These are phyloP conservation scores for Lucinisca nassula DNA, from an alignment of 2,888 invertebrate species.

Conservation along the genomic window DNA sequence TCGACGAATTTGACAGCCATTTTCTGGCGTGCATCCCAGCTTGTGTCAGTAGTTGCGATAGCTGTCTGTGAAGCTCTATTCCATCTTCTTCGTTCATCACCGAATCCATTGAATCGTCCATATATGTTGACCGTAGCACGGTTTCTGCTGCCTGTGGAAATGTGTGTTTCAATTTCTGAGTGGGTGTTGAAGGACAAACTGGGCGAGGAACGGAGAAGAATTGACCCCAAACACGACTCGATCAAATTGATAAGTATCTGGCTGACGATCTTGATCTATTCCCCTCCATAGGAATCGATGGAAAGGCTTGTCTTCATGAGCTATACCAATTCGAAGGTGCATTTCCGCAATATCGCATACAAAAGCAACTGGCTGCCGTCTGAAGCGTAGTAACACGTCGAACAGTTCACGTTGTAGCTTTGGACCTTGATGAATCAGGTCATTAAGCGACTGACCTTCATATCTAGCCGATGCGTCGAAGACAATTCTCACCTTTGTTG, in stretches of 20 bases:
- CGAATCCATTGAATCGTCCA: background rate
- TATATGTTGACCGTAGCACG: background rate
- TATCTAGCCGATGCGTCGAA: constrained; percentile 66
- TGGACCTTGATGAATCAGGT: constrained; percentile 57
- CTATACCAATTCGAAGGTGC: too few relatives aligned
- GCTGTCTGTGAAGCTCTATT: background rate
- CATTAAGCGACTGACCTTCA: constrained; percentile 50
- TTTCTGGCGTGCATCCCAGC: background rate
- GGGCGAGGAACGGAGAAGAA: background rate
- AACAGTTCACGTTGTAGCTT: too few relatives aligned
- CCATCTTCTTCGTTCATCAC: background rate
- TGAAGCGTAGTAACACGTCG: constrained; percentile 10
- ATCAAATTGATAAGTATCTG: background rate
- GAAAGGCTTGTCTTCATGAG: too few relatives aligned
- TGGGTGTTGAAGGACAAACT: background rate
- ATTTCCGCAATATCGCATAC: constrained; percentile 37
- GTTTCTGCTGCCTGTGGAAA: background rate
- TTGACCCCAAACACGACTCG: background rate
- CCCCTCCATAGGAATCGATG: background rate
- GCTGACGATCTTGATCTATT: too few relatives aligned
- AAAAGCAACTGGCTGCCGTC: background rate
- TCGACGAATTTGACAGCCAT: background rate
- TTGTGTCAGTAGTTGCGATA: background rate
- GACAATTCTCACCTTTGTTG: background rate
- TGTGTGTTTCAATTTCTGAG: background rate